Conservation (phyloP, 2,888 invertebrate species). For the Pherbina coryleti region DNA sequence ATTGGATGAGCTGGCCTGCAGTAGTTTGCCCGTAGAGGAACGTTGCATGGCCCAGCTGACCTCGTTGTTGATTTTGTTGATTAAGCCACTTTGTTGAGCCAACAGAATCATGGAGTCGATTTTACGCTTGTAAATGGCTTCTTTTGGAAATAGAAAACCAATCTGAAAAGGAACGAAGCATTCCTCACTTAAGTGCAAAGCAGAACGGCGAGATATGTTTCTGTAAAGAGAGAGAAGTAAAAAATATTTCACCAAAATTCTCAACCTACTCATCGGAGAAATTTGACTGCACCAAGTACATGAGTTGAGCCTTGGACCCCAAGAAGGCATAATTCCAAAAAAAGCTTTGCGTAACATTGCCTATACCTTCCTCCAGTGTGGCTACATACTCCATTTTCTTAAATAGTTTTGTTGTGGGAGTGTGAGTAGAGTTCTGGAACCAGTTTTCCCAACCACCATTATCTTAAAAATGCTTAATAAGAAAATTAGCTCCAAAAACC, state of each 20-base stretch:
- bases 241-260: neutral
- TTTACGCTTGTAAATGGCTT: conserved; percentile 76
- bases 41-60: conserved; percentile 81
- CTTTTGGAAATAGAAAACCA: conserved; percentile 75
- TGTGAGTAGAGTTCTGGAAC: conserved; percentile 80
- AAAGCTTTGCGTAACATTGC: conserved; percentile 80
- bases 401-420: conserved; percentile 74
- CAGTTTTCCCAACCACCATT: conserved; percentile 82
- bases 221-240: conserved; percentile 57
- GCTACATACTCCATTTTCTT: conserved; percentile 78
- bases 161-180: conserved; percentile 82
- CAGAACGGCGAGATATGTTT: conserved; percentile 72
- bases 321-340: conserved; percentile 85
- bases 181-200: conserved; percentile 80
- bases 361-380: conserved; percentile 77
- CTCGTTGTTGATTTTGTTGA: conserved; percentile 77
- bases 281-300: conserved; percentile 80
- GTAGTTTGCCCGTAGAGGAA: conserved; percentile 73
- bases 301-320: conserved; percentile 79
- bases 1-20: conserved; percentile 73
- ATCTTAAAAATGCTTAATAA: conserved; percentile 69
- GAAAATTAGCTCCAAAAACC: neutral
- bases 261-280: conserved; percentile 74
- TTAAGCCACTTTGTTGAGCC: conserved; percentile 77
- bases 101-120: conserved; percentile 75